phyloP scores from a whole-genome alignment of 2,888 invertebrate genomes.

The Drosophila cognata region DNA sequence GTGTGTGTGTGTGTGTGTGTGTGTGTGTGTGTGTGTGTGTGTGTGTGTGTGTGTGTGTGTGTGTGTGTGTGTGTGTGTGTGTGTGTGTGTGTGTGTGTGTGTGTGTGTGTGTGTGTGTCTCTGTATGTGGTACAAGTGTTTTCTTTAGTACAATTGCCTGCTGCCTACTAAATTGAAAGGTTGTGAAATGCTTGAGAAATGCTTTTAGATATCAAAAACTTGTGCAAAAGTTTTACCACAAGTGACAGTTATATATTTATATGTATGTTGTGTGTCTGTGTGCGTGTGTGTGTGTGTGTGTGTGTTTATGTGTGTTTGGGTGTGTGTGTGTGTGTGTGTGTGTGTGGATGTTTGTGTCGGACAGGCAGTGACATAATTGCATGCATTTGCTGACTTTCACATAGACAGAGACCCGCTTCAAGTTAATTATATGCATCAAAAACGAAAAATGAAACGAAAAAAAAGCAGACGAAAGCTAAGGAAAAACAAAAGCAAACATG shows the following conservation, averaged over 20 bases:
- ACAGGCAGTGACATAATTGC: slow-evolving; percentile 55
- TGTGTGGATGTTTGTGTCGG: slow-evolving; percentile 5
- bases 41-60: not conserved
- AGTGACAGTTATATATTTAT: slow-evolving; percentile 20
- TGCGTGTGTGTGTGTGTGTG: not conserved
- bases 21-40: not conserved
- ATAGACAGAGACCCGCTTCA: slow-evolving; percentile 67
- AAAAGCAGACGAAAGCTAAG: slow-evolving; percentile 8
- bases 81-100: slow-evolving; percentile 1
- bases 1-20: slow-evolving; percentile 1
- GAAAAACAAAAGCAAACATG: slow-evolving; percentile 24
- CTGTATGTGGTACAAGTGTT: slow-evolving; percentile 25
- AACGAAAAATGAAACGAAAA: slow-evolving; percentile 11
- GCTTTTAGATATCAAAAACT: slow-evolving; percentile 37
- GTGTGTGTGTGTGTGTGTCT: not conserved
- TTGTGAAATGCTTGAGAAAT: slow-evolving; percentile 28
- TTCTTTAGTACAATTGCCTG: slow-evolving; percentile 30
- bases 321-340: not conserved
- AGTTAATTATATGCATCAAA: slow-evolving; percentile 74
- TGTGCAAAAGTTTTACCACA: slow-evolving; percentile 22
- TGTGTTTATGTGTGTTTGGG: not conserved
- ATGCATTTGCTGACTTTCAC: slow-evolving; percentile 52
- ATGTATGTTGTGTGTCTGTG: not conserved
- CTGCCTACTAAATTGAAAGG: slow-evolving; percentile 39
- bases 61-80: not conserved